phyloP scores from a whole-genome alignment of 2,888 invertebrate genomes.

The Frankliniella fusca region DNA sequence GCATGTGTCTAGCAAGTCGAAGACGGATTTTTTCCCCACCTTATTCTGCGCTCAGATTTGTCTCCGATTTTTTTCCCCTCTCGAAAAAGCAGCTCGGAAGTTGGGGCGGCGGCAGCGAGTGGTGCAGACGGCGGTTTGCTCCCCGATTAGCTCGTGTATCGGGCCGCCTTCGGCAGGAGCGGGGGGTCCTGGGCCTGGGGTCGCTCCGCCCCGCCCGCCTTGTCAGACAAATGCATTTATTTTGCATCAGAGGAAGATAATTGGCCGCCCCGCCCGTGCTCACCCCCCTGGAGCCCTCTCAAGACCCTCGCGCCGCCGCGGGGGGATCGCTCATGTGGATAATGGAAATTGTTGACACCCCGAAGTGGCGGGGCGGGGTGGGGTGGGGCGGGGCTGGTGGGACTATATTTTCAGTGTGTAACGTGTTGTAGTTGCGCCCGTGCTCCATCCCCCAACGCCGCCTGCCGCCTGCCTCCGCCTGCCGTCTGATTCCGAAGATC shows the following conservation, averaged over 20 bases:
- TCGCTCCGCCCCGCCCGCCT: background rate
- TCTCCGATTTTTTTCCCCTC: too few relatives aligned
- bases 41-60: too few relatives aligned
- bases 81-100: too few relatives aligned
- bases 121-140: background rate
- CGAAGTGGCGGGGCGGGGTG: background rate
- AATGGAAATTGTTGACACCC: background rate
- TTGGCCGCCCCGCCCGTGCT: background rate
- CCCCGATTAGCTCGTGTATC: background rate
- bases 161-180: background rate
- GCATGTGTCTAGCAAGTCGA: too few relatives aligned
- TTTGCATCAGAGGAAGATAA: slow-evolving; percentile 19
- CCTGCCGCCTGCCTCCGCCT: too few relatives aligned
- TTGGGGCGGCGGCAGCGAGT: too few relatives aligned
- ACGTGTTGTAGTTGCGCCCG: too few relatives aligned
- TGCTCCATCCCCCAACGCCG: too few relatives aligned
- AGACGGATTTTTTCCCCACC: too few relatives aligned
- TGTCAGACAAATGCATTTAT: slow-evolving; percentile 21
- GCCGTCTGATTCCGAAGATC: too few relatives aligned
- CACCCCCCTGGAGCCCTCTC: background rate
- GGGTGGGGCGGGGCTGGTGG: too few relatives aligned
- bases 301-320: background rate
- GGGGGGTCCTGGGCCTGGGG: background rate
- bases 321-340: background rate
- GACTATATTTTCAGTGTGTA: too few relatives aligned